Evolutionary conservation across 2,888 invertebrate genomes (phyloP).

Genomic region (Phytoseiulus persimilis): DNA sequence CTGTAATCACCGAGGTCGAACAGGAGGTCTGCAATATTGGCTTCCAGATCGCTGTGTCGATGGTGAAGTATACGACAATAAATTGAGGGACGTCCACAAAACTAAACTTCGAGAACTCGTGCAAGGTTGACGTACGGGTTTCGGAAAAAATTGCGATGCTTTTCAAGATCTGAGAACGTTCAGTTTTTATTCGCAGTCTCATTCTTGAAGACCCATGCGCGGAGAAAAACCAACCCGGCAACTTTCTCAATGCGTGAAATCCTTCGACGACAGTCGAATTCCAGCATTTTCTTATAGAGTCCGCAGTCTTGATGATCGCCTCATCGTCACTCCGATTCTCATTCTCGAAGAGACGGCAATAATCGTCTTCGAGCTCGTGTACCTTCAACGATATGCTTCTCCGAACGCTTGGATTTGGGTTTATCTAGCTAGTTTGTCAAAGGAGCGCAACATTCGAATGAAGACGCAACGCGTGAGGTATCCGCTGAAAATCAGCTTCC

Average conservation of each 20-base stretch:
- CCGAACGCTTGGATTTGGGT: not conserved
- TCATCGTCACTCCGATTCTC: not conserved
- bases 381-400: not conserved
- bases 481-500: not conserved
- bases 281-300: not conserved
- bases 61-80: not conserved
- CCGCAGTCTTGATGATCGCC: not conserved
- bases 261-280: not conserved
- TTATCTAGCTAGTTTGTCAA: not conserved
- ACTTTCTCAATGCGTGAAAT: not conserved
- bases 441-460: not conserved
- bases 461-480: not conserved
- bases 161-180: not conserved
- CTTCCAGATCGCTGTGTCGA: not conserved
- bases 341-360: not conserved
- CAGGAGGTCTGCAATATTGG: not conserved
- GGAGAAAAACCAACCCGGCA: not conserved
- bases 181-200: not conserved
- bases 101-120: too few relatives aligned
- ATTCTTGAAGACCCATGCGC: not conserved
- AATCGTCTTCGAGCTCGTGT: not conserved
- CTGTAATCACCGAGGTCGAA: not conserved
- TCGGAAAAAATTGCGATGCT: too few relatives aligned
- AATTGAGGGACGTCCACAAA: too few relatives aligned
- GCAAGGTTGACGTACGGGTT: too few relatives aligned